Percentiles rank a stretch among this genome's conserved stretches.
These are phyloP conservation scores for Pseudotriccus pelzelni DNA, from an alignment of 2,797 vertebrate species.

Conservation along the genomic window DNA sequence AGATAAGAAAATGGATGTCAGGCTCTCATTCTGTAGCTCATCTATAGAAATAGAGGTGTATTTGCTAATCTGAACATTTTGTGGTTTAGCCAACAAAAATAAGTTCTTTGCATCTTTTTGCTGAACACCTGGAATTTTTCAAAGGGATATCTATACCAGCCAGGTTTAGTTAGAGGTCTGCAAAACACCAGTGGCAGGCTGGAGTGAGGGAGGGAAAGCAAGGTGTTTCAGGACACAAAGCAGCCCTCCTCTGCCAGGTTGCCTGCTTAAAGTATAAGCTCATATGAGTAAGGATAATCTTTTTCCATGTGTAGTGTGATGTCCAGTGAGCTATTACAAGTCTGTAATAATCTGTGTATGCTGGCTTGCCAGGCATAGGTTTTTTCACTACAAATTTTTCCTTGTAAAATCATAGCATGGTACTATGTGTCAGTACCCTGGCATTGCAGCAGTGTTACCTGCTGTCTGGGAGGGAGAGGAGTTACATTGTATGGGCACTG, in stretches of 20 bases:
- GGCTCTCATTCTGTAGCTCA: not conserved
- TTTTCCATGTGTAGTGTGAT: not conserved
- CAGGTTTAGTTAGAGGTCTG: not conserved
- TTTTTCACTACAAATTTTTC: not conserved
- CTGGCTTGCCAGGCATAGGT: not conserved
- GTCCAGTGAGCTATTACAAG: not conserved
- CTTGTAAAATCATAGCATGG: not conserved
- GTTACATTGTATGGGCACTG: rapidly evolving
- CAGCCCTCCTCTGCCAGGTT: not conserved
- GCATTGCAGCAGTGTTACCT: not conserved
- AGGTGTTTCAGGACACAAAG: not conserved
- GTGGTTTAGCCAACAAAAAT: not conserved
- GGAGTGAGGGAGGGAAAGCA: not conserved
- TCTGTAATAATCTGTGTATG: not conserved
- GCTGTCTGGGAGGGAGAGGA: not conserved
- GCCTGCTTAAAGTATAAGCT: not conserved
- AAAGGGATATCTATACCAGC: not conserved
- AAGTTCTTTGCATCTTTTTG: not conserved
- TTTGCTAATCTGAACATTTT: not conserved
- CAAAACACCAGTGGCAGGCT: not conserved
- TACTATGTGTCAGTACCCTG: rapidly evolving
- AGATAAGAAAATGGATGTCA: not conserved
- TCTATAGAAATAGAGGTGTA: not conserved
- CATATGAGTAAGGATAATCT: not conserved
- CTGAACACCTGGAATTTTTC: slow-evolving; percentile 16